These are phyloP conservation scores for Onychostoma macrolepis DNA, from an alignment of 2,113 vertebrate genomes.

Conservation along the genomic window DNA sequence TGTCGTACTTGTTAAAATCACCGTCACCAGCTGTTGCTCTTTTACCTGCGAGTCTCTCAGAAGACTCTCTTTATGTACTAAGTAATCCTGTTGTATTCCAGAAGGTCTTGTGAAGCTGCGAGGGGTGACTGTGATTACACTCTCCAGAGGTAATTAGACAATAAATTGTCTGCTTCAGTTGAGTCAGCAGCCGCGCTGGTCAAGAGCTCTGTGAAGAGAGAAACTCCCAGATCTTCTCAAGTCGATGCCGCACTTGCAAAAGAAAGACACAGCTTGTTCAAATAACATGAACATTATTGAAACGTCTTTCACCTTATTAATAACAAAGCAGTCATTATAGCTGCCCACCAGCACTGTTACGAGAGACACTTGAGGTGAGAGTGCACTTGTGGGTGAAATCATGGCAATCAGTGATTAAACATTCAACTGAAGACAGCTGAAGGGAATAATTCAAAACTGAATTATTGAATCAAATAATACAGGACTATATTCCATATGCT, in stretches of 20 bases:
- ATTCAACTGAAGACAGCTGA: background rate
- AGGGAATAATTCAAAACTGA: background rate
- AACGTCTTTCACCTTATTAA: background rate
- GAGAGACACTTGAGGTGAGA: constrained; percentile 4
- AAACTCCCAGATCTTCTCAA: constrained; percentile 8
- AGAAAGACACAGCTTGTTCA: background rate
- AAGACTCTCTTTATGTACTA: background rate
- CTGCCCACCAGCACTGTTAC: background rate
- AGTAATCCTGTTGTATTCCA: background rate
- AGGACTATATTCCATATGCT: background rate
- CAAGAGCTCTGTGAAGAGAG: constrained; percentile 1
- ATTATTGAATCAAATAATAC: background rate
- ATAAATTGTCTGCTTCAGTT: constrained; percentile 18
- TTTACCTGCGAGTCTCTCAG: background rate
- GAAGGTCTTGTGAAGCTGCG: constrained; percentile 2
- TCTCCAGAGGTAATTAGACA: constrained; percentile 35
- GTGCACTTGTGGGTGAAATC: background rate
- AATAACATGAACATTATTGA: background rate
- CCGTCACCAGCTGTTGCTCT: background rate
- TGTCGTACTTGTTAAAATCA: background rate
- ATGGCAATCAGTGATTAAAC: background rate
- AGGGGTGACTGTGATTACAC: constrained; percentile 29
- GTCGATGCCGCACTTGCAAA: background rate
- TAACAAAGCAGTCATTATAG: background rate
- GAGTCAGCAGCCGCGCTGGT: background rate